phyloP scores from a whole-genome alignment of 1,140 invertebrate genomes.

The Meloidogyne floridensis region DNA sequence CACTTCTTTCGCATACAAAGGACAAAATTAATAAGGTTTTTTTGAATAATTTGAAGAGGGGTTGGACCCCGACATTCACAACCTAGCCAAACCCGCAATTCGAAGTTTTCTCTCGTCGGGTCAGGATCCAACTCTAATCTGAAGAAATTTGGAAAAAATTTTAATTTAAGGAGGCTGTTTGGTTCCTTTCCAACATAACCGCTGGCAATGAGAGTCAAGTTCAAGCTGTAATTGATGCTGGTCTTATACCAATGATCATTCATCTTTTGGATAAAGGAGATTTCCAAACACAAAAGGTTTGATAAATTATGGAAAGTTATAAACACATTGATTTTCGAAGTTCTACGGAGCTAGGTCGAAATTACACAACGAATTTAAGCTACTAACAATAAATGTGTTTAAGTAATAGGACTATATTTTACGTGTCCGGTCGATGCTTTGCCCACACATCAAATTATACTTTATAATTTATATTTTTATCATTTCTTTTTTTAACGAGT shows the following conservation, averaged over 20 bases:
- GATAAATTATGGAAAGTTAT: neutral
- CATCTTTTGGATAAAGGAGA: constrained; percentile 86
- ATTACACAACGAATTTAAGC: too few relatives aligned
- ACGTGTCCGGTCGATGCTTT: too few relatives aligned
- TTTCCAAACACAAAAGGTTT: constrained; percentile 90
- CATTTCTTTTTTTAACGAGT: neutral
- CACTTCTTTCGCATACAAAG: constrained; percentile 83
- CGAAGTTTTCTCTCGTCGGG: too few relatives aligned
- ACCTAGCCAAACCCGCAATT: too few relatives aligned
- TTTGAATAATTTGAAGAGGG: too few relatives aligned
- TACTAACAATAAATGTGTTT: too few relatives aligned
- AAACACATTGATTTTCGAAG: too few relatives aligned
- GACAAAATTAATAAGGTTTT: constrained; percentile 78
- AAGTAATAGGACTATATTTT: too few relatives aligned
- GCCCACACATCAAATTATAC: neutral
- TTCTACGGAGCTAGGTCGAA: too few relatives aligned
- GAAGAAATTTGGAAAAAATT: neutral
- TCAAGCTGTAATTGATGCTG: constrained; percentile 92
- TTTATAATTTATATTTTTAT: neutral
- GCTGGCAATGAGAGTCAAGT: constrained; percentile 92
- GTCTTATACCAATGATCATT: constrained; percentile 89
- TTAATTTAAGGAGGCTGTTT: constrained; percentile 81
- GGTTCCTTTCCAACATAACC: constrained; percentile 98
- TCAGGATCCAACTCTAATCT: too few relatives aligned
- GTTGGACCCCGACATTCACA: too few relatives aligned